Evolutionary conservation across 2,113 vertebrate species (phyloP), one percentile per base, ranked within the genome.

Genomic region (Hiodon alosoides): DNA sequence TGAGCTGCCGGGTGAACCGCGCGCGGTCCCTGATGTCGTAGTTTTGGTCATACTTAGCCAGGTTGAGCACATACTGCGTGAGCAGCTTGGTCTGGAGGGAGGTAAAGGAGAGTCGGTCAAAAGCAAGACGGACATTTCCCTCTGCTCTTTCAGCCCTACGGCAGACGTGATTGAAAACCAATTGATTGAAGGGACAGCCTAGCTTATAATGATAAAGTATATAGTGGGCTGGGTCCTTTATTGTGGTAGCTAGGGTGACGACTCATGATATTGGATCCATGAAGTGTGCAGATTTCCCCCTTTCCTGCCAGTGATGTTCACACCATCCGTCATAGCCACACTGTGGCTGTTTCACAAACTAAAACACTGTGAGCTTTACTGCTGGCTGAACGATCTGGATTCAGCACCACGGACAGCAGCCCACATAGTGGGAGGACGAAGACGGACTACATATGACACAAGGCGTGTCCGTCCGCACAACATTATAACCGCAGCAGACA

Each of bases 31-130:
- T 93, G 83, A 99, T 98, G 82, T 99, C 97, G 0, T 99, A 99
- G 85, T 99, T 99, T 87, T 99, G 97, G 87, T 99, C 97, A 0
- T 99, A 99, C 84, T 98, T 99, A 79, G 97, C 96, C 90, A 99
- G 81, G 79, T 98, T 99, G 85, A 99, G 92, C 48, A 99, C 96
- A 0, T 99, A 99, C 86, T 98, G 97, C 2, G 97, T 98, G 80
- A 99, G 87, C 65, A 99, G 93, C 86, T 98, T 99, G 81, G 96
- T 97, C 97, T 99, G 86, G n/a, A 47, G 7, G 64, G 5, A 4
- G 13, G 0, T 4, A 65, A 10, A 13, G 55, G 4, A 11, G 16
- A 57, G 6, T 10, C 10, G 50, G 14, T 53, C 7, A 54, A 55
- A 14, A 54, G 14, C 14, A 55, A 52, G 67, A 14, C 5, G 16